phyloP scores from a whole-genome alignment of 2,888 invertebrate species.

The Leptodirus hochenwartii region DNA sequence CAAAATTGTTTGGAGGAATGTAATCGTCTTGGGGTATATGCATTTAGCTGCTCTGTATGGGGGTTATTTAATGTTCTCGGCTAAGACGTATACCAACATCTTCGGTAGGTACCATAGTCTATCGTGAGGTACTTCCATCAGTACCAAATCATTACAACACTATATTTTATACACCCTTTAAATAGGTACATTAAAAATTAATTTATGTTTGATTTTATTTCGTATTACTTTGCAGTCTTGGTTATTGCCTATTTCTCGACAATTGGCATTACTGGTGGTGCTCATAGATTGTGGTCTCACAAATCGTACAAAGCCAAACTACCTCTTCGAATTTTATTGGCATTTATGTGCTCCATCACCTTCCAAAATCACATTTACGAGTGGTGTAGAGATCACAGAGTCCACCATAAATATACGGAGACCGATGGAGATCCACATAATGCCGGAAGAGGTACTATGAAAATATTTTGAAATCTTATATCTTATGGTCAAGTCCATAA shows the following conservation, averaged over 20 bases:
- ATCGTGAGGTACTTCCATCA: no score
- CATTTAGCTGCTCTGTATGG: conserved; percentile 64
- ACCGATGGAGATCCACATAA: conserved; percentile 81
- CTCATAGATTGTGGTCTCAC: conserved; percentile 84
- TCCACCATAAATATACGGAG: conserved; percentile 74
- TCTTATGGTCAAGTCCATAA: no score
- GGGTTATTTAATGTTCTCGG: conserved; percentile 50
- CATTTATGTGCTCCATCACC: conserved; percentile 60
- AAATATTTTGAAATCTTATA: no score
- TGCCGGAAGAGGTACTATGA: conserved; percentile 41
- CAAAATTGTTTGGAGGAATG: conserved; percentile 71
- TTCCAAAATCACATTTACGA: conserved; percentile 71
- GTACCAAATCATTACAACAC: no score
- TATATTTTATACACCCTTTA: no score
- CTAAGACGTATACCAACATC: conserved; percentile 49
- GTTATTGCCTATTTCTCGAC: no score
- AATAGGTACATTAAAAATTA: no score
- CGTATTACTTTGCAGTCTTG: no score
- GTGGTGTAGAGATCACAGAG: conserved; percentile 62
- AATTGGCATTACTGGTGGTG: conserved; percentile 81
- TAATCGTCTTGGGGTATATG: conserved; percentile 56
- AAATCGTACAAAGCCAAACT: conserved; percentile 71
- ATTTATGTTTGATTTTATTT: no score
- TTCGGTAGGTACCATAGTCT: no score
- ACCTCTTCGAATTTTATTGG: conserved; percentile 60